Evolutionary conservation across 2,888 invertebrate genomes (phyloP).

Genomic region (Agriopis aurantiaria): DNA sequence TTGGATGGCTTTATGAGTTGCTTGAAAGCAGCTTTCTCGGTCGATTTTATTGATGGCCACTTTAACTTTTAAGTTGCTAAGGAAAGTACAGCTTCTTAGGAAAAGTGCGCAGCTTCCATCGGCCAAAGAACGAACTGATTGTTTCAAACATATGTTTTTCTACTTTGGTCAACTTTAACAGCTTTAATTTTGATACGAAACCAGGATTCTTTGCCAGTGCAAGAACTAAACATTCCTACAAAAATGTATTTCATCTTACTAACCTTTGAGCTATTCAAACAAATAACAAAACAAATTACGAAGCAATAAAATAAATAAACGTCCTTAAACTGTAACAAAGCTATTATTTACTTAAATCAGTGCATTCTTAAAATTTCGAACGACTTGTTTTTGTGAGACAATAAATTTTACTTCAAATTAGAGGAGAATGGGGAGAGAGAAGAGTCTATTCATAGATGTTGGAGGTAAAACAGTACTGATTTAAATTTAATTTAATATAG

Average conservation of each 20-base stretch:
- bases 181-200: no score
- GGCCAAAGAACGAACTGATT: no score
- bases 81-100: neutral
- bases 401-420: conserved; percentile 42
- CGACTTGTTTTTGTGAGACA: conserved; percentile 25
- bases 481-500: no score
- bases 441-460: conserved; percentile 34
- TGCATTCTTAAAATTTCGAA: conserved; percentile 37
- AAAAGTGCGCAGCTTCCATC: neutral
- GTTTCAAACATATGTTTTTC: no score
- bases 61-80: conserved; percentile 19
- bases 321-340: conserved; percentile 16
- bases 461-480: conserved; percentile 1
- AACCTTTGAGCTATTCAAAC: conserved; percentile 10
- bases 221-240: neutral
- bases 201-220: no score
- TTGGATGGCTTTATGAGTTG: conserved; percentile 59
- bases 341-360: conserved; percentile 41
- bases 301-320: conserved; percentile 34
- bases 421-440: conserved; percentile 26
- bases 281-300: conserved; percentile 20
- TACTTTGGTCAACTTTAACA: no score
- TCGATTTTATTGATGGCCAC: conserved; percentile 36
- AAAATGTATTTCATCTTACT: neutral
- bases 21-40: conserved; percentile 22